Conservation (phyloP, 2,113 vertebrate species). For the Cryptotis parvus region DNA sequence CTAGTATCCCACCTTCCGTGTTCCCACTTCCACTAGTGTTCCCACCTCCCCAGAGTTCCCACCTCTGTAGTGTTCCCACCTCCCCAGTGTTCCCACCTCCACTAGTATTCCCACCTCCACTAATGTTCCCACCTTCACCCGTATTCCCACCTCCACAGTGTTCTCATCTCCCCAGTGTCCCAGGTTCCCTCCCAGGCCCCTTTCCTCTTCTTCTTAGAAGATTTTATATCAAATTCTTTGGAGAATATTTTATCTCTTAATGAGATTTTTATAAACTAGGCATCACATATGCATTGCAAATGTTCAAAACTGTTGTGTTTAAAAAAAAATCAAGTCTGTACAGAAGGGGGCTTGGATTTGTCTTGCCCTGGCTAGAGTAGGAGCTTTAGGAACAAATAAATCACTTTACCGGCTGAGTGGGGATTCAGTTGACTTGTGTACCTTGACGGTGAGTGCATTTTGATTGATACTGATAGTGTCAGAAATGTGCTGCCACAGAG, state of each 20-base stretch:
- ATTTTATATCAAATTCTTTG: conserved; percentile 12
- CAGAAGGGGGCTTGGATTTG: not conserved
- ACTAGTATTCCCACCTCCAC: too few relatives aligned
- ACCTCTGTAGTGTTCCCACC: too few relatives aligned
- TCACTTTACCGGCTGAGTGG: not conserved
- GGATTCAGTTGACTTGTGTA: not conserved
- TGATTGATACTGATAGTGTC: conserved; percentile 38
- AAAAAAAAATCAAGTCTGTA: not conserved
- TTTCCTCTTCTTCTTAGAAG: not conserved
- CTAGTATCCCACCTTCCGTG: too few relatives aligned
- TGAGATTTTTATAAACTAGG: not conserved
- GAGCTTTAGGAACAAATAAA: not conserved
- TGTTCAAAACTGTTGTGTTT: conserved; percentile 9
- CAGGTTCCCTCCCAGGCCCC: too few relatives aligned
- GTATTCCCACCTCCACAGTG: too few relatives aligned
- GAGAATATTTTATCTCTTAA: conserved; percentile 2
- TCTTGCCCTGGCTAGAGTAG: not conserved
- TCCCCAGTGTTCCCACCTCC: too few relatives aligned
- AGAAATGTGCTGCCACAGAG: conserved; percentile 44
- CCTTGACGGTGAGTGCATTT: conserved; percentile 4
- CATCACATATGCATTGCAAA: not conserved
- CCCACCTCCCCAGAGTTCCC: too few relatives aligned
- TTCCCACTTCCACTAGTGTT: too few relatives aligned
- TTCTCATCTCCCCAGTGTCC: too few relatives aligned
- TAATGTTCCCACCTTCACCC: too few relatives aligned